Evolutionary conservation across 23 tunicate genomes (phyloP).

Genomic region (Trididemnum clinides): DNA sequence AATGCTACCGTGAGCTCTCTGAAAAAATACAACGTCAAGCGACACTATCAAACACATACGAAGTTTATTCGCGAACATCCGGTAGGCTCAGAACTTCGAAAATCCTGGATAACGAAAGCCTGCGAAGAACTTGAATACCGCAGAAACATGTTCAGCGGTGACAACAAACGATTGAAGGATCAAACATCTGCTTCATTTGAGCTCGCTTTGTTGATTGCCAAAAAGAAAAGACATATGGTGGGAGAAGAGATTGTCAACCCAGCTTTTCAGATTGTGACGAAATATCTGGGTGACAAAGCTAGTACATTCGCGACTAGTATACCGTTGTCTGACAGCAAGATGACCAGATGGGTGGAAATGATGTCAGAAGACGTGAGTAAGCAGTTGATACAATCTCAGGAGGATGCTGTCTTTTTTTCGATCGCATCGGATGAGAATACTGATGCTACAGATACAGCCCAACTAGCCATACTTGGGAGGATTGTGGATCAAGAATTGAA

Average conservation of each 20-base stretch:
- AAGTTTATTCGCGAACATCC: background rate
- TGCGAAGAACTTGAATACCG: background rate
- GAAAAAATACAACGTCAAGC: slow-evolving; percentile 1
- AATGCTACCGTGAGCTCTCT: slow-evolving; percentile 15
- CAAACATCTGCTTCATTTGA: background rate
- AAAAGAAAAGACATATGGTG: background rate
- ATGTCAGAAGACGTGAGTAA: background rate
- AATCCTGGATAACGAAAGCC: slow-evolving; percentile 1
- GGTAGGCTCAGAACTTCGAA: slow-evolving; percentile 5
- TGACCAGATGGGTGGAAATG: background rate
- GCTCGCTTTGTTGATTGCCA: background rate
- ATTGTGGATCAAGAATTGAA: too few relatives aligned
- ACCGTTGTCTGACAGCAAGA: background rate
- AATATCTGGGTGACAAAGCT: background rate
- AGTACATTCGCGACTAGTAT: background rate
- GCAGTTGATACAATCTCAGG: background rate
- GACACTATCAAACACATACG: background rate
- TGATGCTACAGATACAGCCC: too few relatives aligned
- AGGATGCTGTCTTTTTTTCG: too few relatives aligned
- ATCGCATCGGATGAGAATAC: too few relatives aligned
- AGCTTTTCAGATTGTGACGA: background rate
- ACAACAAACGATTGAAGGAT: background rate
- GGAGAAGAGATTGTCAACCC: background rate
- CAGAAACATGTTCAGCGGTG: background rate
- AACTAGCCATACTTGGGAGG: too few relatives aligned